Evolutionary conservation across 2,797 vertebrate genomes (phyloP).

Genomic region (Spinibarbus caldwelli): DNA sequence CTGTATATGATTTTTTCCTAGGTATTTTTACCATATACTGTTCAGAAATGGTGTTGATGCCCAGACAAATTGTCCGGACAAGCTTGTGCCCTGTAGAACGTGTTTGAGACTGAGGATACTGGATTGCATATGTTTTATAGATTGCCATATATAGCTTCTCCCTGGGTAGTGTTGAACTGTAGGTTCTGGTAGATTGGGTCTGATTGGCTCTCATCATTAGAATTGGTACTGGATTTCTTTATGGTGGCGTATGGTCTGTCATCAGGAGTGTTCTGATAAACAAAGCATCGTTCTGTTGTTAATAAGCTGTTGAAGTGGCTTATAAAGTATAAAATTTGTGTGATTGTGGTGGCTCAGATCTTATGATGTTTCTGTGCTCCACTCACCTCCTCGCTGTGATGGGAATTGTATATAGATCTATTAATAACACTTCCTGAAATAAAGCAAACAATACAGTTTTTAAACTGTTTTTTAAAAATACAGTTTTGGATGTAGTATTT

Average conservation of each 20-base stretch:
- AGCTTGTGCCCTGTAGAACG: not conserved
- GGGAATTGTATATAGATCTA: not conserved
- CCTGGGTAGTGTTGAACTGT: not conserved
- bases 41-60: not conserved
- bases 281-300: not conserved
- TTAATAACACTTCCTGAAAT: not conserved
- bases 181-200: conserved; percentile 15
- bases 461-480: not conserved
- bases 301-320: not conserved
- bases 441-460: not conserved
- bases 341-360: not conserved
- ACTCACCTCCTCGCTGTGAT: not conserved
- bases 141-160: not conserved
- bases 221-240: not conserved
- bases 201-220: not conserved
- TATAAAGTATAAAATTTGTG: not conserved
- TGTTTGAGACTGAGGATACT: not conserved
- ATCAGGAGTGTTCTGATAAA: not conserved
- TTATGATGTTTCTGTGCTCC: not conserved
- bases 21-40: not conserved
- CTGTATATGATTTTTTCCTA: not conserved
- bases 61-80: not conserved
- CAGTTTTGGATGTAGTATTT: not conserved
- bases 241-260: not conserved
- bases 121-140: not conserved